Evolutionary conservation across 2,888 invertebrate species (phyloP), one percentile per base, ranked within the genome.

Genomic region (Amiota minor): DNA sequence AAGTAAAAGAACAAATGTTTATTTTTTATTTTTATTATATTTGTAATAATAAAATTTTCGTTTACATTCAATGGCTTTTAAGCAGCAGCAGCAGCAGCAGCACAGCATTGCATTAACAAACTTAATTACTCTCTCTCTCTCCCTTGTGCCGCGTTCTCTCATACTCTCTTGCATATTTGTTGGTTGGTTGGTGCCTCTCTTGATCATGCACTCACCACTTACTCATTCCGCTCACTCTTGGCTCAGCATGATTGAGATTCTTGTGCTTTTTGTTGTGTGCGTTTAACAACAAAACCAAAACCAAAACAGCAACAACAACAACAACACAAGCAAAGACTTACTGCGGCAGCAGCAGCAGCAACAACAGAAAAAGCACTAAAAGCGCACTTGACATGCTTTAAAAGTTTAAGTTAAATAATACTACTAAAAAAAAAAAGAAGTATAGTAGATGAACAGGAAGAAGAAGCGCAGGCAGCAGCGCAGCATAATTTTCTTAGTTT

Each of bases 301-400:
- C 56, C 56, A 16, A 56, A 10, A 56, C n/a, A 56, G 56, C 56
- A 56, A 56, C 56, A 56, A 50, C 53, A 59, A 16, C 16, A 10
- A 10, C 16, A 18, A n/a, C n/a, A n/a, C n/a, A n/a, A n/a, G 35
- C 35, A 18, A 59, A 59, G 23, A 59, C 11, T n/a, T 4, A 59
- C 53, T 9, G 16, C 53, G 16, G 16, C 12, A 11, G 11, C 23
- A 53, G 53, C 53, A 53, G 16, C 53, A 53, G 16, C 53, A 53
- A 10, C 53, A 53, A 53, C 53, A 53, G 16, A 53, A 53, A 53
- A 16, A 53, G 53, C 16, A 53, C 14, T 53, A 59, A 59, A 59
- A 59, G 20, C 20, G 59, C 59, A 59, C 59, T 59, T 59, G 59
- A 59, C 59, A 59, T 59, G 59, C 59, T 59, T 59, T 59, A 20